A percentile compares a stretch with the other conserved stretches of the same genome.
phyloP scores from a whole-genome alignment of 2,888 invertebrate genomes.

The Urechis unicinctus region DNA sequence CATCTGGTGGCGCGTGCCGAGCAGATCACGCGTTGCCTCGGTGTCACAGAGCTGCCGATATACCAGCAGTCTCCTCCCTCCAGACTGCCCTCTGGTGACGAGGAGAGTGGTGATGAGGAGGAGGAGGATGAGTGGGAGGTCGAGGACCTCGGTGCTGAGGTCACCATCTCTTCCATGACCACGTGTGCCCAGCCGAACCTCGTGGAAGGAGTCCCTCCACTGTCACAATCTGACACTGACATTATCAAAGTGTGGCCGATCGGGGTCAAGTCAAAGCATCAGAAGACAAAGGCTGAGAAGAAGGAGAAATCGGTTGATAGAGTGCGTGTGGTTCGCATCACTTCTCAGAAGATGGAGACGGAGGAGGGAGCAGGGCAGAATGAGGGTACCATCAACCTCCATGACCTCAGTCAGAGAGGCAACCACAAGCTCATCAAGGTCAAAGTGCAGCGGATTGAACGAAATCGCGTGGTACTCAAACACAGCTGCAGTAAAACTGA shows the following conservation, averaged over 20 bases:
- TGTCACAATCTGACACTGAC: too few relatives aligned
- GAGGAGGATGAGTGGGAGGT: neutral
- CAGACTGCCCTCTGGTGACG: neutral
- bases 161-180: neutral
- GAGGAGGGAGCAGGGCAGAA: too few relatives aligned
- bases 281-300: too few relatives aligned
- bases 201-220: too few relatives aligned
- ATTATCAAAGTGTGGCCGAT: too few relatives aligned
- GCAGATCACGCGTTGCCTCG: constrained; percentile 14
- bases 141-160: constrained; percentile 2
- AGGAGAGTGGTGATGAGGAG: neutral
- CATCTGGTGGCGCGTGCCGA: constrained; percentile 12
- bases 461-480: neutral
- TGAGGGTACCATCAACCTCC: too few relatives aligned
- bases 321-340: too few relatives aligned
- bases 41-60: constrained; percentile 1
- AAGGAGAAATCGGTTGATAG: too few relatives aligned
- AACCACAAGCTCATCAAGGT: constrained; percentile 2
- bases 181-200: neutral
- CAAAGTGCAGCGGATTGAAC: constrained; percentile 1
- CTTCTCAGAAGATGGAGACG: too few relatives aligned
- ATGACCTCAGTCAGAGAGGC: too few relatives aligned
- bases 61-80: neutral
- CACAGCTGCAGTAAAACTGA: neutral
- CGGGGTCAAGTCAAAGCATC: too few relatives aligned